Conservation (phyloP, 2,113 vertebrate genomes). For the Phrynosoma blainvillii region DNA sequence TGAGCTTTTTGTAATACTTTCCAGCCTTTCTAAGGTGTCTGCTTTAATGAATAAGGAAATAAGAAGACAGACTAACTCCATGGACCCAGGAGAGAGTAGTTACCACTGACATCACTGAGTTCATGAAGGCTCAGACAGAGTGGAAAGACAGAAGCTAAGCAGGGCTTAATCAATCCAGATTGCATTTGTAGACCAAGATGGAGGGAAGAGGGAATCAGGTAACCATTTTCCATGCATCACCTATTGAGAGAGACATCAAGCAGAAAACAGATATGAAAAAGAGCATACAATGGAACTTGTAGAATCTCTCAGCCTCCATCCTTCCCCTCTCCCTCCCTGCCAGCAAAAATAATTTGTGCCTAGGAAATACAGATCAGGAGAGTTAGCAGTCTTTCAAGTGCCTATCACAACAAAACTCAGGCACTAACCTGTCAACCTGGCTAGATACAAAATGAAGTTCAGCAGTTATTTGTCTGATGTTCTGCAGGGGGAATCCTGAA, state of each 20-base stretch:
- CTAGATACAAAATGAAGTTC: background rate
- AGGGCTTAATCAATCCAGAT: conserved; percentile 67
- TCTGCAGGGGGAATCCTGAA: background rate
- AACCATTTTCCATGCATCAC: conserved; percentile 68
- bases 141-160: conserved; percentile 69
- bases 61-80: conserved; percentile 63
- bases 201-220: conserved; percentile 64
- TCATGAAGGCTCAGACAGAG: conserved; percentile 62
- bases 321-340: background rate
- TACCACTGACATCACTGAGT: conserved; percentile 71
- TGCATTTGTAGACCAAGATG: conserved; percentile 67
- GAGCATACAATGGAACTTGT: conserved; percentile 24
- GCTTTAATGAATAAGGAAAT: conserved; percentile 67
- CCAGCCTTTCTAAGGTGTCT: conserved; percentile 72
- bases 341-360: background rate
- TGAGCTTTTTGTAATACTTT: conserved; percentile 71
- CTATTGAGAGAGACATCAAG: conserved; percentile 50
- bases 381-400: background rate
- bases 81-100: conserved; percentile 66
- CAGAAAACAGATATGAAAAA: conserved; percentile 56
- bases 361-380: background rate
- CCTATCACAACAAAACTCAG: background rate
- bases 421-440: background rate
- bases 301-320: background rate
- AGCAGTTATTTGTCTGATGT: background rate